phyloP scores from a whole-genome alignment of 2,888 invertebrate genomes.

The Chromoteleia sp. region DNA sequence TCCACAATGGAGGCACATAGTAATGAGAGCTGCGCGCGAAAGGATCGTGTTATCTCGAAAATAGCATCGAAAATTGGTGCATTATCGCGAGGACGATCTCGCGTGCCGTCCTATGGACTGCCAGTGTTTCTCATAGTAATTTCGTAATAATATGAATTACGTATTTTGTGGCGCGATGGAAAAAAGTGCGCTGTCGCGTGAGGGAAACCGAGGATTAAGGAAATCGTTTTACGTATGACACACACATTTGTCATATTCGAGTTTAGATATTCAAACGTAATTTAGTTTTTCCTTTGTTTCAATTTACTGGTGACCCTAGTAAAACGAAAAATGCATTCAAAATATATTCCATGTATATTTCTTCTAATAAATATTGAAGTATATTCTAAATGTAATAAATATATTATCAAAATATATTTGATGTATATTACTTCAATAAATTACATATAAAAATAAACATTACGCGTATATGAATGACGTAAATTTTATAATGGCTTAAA shows the following conservation, averaged over 20 bases:
- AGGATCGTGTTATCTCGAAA: slow-evolving; percentile 69
- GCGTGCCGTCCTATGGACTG: slow-evolving; percentile 56
- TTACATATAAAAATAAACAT: no score
- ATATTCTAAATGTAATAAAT: no score
- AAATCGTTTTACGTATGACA: slow-evolving; percentile 52
- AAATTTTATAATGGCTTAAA: no score
- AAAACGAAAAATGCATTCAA: no score
- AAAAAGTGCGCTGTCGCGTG: slow-evolving; percentile 52
- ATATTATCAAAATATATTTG: no score
- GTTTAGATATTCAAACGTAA: neutral
- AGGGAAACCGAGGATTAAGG: slow-evolving; percentile 25
- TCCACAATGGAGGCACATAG: slow-evolving; percentile 56
- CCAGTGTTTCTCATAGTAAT: slow-evolving; percentile 61
- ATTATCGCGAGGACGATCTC: slow-evolving; percentile 59
- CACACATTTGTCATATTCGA: slow-evolving; percentile 33
- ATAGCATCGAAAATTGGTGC: slow-evolving; percentile 62
- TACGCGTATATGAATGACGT: no score
- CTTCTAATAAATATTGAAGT: no score
- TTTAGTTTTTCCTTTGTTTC: neutral
- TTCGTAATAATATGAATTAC: slow-evolving; percentile 66
- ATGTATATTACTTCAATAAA: no score
- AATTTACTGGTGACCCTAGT: no score
- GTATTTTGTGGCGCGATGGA: slow-evolving; percentile 35
- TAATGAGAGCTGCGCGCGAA: slow-evolving; percentile 67
- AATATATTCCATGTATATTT: no score